These are phyloP conservation scores for Saturnia pavonia DNA, from an alignment of 2,888 invertebrate genomes.

Conservation along the genomic window DNA sequence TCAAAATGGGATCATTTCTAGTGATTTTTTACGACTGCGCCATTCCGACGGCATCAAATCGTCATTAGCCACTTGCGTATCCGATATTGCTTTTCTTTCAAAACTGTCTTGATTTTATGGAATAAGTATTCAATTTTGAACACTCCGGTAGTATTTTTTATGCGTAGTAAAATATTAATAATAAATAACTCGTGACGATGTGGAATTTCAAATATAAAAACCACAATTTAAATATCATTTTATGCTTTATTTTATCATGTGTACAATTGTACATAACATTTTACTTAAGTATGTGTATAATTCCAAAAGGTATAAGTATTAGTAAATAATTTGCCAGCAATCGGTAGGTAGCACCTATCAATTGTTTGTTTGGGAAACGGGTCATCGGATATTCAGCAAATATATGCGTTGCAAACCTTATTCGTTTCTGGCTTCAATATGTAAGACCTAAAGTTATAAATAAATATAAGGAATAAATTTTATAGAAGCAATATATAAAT, in stretches of 20 bases:
- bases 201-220: background rate
- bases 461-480: too few relatives aligned
- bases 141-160: conserved; percentile 46
- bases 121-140: conserved; percentile 68
- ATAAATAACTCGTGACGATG: background rate
- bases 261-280: background rate
- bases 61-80: conserved; percentile 80
- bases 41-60: conserved; percentile 75
- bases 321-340: too few relatives aligned
- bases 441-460: too few relatives aligned
- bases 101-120: conserved; percentile 72
- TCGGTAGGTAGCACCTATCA: too few relatives aligned
- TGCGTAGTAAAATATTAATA: conserved; percentile 3
- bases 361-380: too few relatives aligned
- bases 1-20: conserved; percentile 80
- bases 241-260: background rate
- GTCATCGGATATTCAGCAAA: too few relatives aligned
- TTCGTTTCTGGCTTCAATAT: background rate
- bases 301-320: too few relatives aligned
- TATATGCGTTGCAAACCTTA: too few relatives aligned
- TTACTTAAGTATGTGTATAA: too few relatives aligned
- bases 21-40: conserved; percentile 80
- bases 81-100: conserved; percentile 78
- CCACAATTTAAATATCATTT: background rate
- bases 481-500: too few relatives aligned